Evolutionary conservation across 2,888 invertebrate genomes (phyloP).

Genomic region (Xanthia icteritia): DNA sequence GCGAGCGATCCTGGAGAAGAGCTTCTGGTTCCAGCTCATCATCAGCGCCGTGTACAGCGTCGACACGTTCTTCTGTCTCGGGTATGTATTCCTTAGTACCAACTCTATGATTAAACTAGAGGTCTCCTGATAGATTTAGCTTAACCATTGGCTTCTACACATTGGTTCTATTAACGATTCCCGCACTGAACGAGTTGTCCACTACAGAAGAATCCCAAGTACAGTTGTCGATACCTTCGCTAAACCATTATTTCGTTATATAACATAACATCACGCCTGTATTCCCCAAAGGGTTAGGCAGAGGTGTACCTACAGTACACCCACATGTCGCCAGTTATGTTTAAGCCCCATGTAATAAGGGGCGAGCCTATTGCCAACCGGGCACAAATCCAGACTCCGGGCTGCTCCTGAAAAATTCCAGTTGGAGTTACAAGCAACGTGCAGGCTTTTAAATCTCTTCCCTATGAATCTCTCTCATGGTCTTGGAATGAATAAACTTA

Average conservation of each 20-base stretch:
- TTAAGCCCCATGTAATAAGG: too few species aligned
- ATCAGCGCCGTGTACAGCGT: conserved; percentile 95
- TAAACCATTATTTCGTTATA: neutral
- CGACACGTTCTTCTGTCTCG: conserved; percentile 95
- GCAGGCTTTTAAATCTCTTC: neutral
- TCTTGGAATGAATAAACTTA: neutral
- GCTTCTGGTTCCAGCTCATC: conserved; percentile 95
- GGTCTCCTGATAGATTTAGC: neutral
- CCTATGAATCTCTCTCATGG: neutral
- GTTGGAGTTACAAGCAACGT: neutral
- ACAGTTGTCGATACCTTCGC: neutral
- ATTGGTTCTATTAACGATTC: neutral
- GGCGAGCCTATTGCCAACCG: too few species aligned
- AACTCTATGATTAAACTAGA: neutral
- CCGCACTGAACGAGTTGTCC: neutral
- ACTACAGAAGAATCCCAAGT: neutral
- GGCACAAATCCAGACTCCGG: too few species aligned
- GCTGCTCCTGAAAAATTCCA: too few species aligned
- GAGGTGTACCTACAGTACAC: too few species aligned
- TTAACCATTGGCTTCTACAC: neutral
- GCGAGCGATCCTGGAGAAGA: conserved; percentile 92
- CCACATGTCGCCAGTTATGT: too few species aligned
- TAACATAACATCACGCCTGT: too few species aligned
- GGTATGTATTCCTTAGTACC: conserved; percentile 76
- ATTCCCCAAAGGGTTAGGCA: too few species aligned